Evolutionary conservation across 1,140 invertebrate species (phyloP), one percentile per base, ranked within the genome.

Genomic region (Eueides isabella): DNA sequence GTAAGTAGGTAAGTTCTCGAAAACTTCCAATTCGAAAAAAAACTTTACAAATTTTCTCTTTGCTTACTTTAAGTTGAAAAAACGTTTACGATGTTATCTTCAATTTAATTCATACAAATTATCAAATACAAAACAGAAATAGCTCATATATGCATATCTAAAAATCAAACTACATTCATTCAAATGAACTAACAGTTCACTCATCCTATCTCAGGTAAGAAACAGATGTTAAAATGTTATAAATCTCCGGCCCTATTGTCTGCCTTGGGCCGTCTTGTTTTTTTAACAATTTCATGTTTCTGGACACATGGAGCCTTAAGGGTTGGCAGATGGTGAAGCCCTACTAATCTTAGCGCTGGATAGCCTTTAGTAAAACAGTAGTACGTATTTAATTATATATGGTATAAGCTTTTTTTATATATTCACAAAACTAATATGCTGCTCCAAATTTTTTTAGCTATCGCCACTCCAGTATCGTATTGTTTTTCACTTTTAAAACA

Each of bases 171-270:
- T 26, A 23, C 48, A 26, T 55, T 26, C 48, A 55, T 26, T 55
- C 48, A 55, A 55, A 55, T 26, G 48, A 61, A 61, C 67, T 61
- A 48, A 55, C 14, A 48, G 41, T 41, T 48, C 12, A 68, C 7
- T 68, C 28, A 31, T 23, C 19, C 38, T 26, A 28, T 29, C 48
- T 82, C 85, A 86, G 85, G 84, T 88, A 86, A 63, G 63, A 19
- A 75, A 80, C 86, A 89, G 87, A 89, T 89, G 87, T 87, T 81
- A 74, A 67, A 80, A 74, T 61, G 80, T 81, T 82, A 87, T 89
- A 87, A 89, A 89, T 89, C 84, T 88, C 77, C 79, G 76, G 76
- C 61, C 61, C 84, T 67, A 85, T 87, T 87, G 86, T 88, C 82
- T 86, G 85, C 48, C 19, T 55, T 26, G 31, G 78, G 77, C 77